Base-by-base conservation (phyloP, 1,140 invertebrate species). In the Penaeus chinensis region DNA sequence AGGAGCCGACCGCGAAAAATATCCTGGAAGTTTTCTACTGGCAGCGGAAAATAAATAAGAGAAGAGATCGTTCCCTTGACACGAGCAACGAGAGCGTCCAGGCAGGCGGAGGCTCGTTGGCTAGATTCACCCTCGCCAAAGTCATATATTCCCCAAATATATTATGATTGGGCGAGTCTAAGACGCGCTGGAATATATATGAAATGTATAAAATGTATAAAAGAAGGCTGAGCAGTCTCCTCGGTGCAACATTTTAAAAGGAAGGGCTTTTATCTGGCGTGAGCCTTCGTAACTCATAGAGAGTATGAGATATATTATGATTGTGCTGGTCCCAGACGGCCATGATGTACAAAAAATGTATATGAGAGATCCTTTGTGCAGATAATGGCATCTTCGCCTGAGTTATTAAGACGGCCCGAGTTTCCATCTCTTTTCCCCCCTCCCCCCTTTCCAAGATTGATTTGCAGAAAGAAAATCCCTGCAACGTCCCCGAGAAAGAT, bases 91-190 rank as follows among this genome's bases (percentile, higher is more conserved):
- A 74, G 81, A 24, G 42, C 63, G 81, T 82, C 81, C 66, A 37
- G 81, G 32, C 62, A 69, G 81, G 27, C 81, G 32, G 27, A 37
- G 61, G 81, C 62, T 66, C 66, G 62, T 37, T 32, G 66, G 81
- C 24, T 22, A 42, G 42, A 47, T 32, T 19, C 62, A 37, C 61
- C 81, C 60, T 27, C 80, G 61, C 63, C 60, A 32, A 27, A 60
- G 79, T 81, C 79, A 81, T 62, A 82, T 66, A 82, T 82, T 63
- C 81, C 61, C 22, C 81, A 82, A 82, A 82, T 82, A 82, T 82
- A 82, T 66, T 63, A 82, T 82, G 81, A 82, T 61, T 82, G 81
- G 81, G 24, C 81, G 61, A 61, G 81, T 82, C 32, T 66, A 82
- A 82, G 81, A 69, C 81, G 60, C 54, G 22, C 80, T 82, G 80